These are phyloP conservation scores for Galbula dea DNA, from an alignment of 2,113 vertebrate species.

Conservation along the genomic window DNA sequence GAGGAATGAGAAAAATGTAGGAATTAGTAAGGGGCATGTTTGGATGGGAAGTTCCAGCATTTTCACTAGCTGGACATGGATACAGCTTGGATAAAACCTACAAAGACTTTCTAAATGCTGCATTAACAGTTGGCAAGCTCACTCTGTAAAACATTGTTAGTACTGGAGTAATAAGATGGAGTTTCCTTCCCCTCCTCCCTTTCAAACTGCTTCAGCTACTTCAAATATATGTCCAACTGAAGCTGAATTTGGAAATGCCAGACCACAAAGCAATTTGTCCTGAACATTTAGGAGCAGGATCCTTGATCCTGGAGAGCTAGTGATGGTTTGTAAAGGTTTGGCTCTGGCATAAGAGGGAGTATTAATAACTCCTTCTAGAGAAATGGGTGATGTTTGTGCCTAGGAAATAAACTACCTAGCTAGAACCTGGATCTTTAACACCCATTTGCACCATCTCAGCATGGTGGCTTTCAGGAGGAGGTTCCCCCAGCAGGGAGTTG, in stretches of 20 bases:
- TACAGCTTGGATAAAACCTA: not conserved
- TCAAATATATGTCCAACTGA: not conserved
- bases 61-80: not conserved
- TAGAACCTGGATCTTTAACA: not conserved
- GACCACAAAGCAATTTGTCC: not conserved
- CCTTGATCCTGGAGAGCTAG: not conserved
- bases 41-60: not conserved
- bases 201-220: not conserved
- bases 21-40: conserved; percentile 10
- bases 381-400: not conserved
- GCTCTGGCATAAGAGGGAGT: not conserved
- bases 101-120: not conserved
- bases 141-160: not conserved
- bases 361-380: not conserved
- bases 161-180: not conserved
- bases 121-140: not conserved
- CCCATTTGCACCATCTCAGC: not conserved
- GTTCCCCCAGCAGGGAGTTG: not conserved
- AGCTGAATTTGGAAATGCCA: not conserved
- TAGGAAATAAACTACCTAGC: not conserved
- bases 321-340: not conserved
- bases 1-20: conserved; percentile 40
- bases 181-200: not conserved
- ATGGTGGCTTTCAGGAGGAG: not conserved
- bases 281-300: not conserved